Percentiles rank a stretch among this genome's conserved stretches.
Evolutionary conservation across 2,113 vertebrate species (phyloP).

Genomic region (Tyto alba): DNA sequence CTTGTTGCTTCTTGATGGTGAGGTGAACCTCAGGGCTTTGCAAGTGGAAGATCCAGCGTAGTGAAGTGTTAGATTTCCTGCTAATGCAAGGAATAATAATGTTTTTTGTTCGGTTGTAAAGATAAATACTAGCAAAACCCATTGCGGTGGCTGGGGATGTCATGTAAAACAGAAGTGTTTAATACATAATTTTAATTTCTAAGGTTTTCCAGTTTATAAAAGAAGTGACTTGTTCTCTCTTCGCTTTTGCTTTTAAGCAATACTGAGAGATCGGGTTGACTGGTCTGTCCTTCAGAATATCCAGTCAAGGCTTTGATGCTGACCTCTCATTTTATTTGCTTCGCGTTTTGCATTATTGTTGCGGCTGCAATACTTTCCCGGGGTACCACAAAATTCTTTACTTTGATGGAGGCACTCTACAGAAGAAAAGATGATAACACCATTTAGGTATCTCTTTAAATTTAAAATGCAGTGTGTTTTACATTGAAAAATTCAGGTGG

Average conservation of each 20-base stretch:
- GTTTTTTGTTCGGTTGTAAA: not conserved
- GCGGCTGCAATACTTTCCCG: not conserved
- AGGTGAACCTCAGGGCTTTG: not conserved
- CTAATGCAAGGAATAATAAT: not conserved
- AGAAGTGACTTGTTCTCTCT: not conserved
- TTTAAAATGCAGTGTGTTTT: not conserved
- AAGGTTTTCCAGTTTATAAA: not conserved
- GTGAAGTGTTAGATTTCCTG: not conserved
- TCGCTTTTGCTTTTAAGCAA: not conserved
- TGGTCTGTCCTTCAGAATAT: not conserved
- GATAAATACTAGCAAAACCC: not conserved
- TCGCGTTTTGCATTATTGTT: not conserved
- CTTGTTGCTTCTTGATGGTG: not conserved
- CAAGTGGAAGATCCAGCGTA: too few species aligned
- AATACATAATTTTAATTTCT: fast-evolving
- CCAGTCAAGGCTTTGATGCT: not conserved
- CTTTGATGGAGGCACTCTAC: fast-evolving
- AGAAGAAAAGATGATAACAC: not conserved
- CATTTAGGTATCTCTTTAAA: not conserved
- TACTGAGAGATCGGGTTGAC: not conserved
- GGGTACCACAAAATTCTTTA: not conserved
- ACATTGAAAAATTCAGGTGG: not conserved
- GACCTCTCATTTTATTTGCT: fast-evolving
- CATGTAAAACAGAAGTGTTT: fast-evolving
- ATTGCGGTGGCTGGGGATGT: not conserved